Evolutionary conservation across 2,797 vertebrate genomes (phyloP), one percentile per base, ranked within the genome.

Genomic region (Neopelma chrysocephalum): DNA sequence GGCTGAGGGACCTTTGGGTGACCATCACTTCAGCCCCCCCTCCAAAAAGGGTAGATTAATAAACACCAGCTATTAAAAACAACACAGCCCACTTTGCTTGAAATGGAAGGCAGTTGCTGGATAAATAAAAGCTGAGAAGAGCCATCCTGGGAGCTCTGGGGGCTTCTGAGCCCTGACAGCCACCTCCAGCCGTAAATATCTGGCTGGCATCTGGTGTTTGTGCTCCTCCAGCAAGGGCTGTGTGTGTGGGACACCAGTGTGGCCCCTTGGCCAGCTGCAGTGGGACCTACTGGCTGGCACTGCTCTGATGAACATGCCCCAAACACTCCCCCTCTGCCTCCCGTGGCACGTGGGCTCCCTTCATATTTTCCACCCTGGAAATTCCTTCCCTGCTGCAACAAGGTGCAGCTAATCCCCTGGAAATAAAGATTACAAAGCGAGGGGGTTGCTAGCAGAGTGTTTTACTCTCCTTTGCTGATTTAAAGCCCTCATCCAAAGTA

Each of bases 391-490:
- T 65, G 65, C 50, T 89, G 78, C 47, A 23, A 6, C 25, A 3
- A 85, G 62, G 64, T 87, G 51, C 66, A 92, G 78, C 56, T 84
- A 76, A 93, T 94, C 31, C 88, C 58, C 62, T 82, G 77, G 70
- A 91, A 93, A 84, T 88, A 58, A 23, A 1, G 8, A 25, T 43
- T 58, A 15, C 5, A 47, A 54, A 65, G 4, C 18, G 8, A 47
- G 18, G n/a, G 78, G 45, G 17, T 66, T 91, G 73, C 62, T 79
- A 6, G 26, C 34, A 51, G 66, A 26, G 40, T 31, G 12, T 82
- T 88, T 90, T 13, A 32, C 32, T 70, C 34, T 68, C 57, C 19
- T 69, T 75, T 45, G 42, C 80, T 71, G 68, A n/a, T 92, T 91
- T 72, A 81, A 94, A 90, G 17, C 69, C 64, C 73, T 70, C 29